Evolutionary conservation across 2,113 vertebrate species (phyloP), one percentile per base, ranked within the genome.

Genomic region (Phocoena phocoena): DNA sequence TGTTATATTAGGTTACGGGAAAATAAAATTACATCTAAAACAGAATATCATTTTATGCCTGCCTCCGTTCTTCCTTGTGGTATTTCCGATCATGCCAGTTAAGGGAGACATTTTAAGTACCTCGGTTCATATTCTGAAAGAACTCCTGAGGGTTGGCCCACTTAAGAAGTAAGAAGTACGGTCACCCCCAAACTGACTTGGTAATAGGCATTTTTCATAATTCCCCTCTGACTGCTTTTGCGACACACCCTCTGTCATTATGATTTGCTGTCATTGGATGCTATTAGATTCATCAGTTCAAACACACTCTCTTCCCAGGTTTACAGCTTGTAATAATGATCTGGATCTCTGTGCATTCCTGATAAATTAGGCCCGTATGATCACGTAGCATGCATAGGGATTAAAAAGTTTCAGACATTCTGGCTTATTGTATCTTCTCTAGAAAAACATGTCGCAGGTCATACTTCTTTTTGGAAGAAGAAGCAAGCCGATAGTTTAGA

Each of bases 381-480:
- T 96, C 73, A 6, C 0, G 1, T 31, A 95, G 92, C 47, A 10
- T 53, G 17, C 53, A 50, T 83, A 25, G 50, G 77, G 79, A 95
- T 96, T 81, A 60, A 97, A 90, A 97, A 96, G 88, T 74, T 65
- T 87, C 62, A 70, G 7, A 38, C 53, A 44, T 87, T 94, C 60
- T 10, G 21, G 4, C 95, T 98, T 98, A 88, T 94, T 97, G 36
- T 88, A 94, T 97, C 80, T 95, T 96, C 95, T 96, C 67, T 95
- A 96, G 97, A 95, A 96, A 98, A 97, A 87, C 96, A 97, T 98
- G 98, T 96, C 74, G 36, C 84, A 96, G 93, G 91, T 98, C 55
- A 81, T 71, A 13, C 55, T 96, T 96, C 60, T 92, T 77, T 84
- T 8, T 20, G 17, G 50, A 53, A 17, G 80, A 95, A 68, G 58